These are phyloP conservation scores for Phenganax marumi DNA, from an alignment of 92 coral and sea anemone genomes.

Conservation along the genomic window DNA sequence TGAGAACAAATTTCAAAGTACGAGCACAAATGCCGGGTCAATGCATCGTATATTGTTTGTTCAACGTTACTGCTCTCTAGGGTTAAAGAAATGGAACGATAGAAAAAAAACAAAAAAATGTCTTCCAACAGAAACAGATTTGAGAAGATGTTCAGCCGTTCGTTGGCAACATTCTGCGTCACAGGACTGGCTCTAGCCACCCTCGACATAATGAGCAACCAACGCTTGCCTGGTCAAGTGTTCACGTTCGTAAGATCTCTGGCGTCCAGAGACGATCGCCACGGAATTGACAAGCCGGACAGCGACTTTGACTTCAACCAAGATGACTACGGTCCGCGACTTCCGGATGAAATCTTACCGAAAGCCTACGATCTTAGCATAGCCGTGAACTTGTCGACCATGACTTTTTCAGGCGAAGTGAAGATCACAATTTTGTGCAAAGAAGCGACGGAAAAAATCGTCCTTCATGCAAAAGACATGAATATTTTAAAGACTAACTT, in stretches of 20 bases:
- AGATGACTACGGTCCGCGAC: constrained; percentile 65
- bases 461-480: constrained; percentile 68
- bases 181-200: constrained; percentile 2
- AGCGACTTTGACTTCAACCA: constrained; percentile 51
- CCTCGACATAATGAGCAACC: constrained; percentile 14
- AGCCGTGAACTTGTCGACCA: constrained; percentile 65
- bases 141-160: constrained; percentile 5
- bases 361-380: constrained; percentile 70
- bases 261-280: constrained; percentile 14
- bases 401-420: constrained; percentile 69
- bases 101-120: not conserved
- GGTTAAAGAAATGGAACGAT: not conserved
- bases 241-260: constrained; percentile 31
- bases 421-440: constrained; percentile 64
- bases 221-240: constrained; percentile 11
- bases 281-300: constrained; percentile 34
- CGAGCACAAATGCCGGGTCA: not conserved
- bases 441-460: constrained; percentile 59
- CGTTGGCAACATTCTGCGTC: constrained; percentile 12
- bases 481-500: constrained; percentile 59
- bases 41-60: too few species aligned
- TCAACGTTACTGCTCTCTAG: not conserved
- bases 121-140: not conserved
- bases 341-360: constrained; percentile 72
- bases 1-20: not conserved